phyloP scores from a whole-genome alignment of 1,140 invertebrate genomes.

The Zaprionus lachaisei region DNA sequence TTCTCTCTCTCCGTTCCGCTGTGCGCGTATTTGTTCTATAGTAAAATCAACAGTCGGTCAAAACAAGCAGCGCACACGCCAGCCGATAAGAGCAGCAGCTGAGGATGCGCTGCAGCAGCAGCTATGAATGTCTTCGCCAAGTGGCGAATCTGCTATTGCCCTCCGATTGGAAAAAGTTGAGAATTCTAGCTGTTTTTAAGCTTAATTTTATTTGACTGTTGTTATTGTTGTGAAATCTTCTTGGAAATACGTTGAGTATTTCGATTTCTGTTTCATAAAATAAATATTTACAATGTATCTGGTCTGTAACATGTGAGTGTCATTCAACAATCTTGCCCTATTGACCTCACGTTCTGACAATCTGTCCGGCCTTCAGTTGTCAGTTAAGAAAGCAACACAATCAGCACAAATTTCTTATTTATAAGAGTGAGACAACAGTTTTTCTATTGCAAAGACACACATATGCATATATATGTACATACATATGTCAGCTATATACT shows the following conservation, averaged over 20 bases:
- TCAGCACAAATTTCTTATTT: conserved; percentile 41
- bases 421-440: conserved; percentile 14
- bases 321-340: neutral
- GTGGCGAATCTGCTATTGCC: neutral
- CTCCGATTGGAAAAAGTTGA: neutral
- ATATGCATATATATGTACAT: neutral
- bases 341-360: conserved; percentile 1
- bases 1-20: conserved; percentile 32
- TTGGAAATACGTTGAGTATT: neutral
- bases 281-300: conserved; percentile 1
- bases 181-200: neutral
- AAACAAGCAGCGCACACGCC: conserved; percentile 28
- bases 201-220: neutral
- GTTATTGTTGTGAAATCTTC: neutral
- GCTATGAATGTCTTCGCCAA: neutral
- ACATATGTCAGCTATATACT: neutral
- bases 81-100: conserved; percentile 25
- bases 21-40: conserved; percentile 67
- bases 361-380: neutral
- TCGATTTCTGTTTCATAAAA: neutral
- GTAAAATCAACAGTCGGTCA: conserved; percentile 66
- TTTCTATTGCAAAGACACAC: neutral
- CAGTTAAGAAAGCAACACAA: conserved; percentile 19
- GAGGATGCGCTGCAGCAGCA: neutral
- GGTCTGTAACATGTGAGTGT: neutral